Evolutionary conservation across 2,888 invertebrate genomes (phyloP), one percentile per base, ranked within the genome.

Genomic region (Drosophila mulleri): DNA sequence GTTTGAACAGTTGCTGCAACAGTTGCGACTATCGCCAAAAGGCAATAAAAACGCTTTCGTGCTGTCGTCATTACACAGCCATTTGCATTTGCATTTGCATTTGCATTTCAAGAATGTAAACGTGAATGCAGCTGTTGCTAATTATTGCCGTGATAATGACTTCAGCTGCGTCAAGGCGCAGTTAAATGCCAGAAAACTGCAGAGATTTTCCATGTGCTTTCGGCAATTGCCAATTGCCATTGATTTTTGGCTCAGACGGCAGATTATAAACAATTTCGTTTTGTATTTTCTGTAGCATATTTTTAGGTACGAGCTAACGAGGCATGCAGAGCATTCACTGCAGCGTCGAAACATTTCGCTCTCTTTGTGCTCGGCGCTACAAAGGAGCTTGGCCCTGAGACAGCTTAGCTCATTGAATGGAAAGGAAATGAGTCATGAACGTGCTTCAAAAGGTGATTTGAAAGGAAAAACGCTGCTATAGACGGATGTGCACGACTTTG

Each of bases 121-220:
- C 16, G 52, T 12, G 16, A 37, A 52, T 23, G 23, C 52, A 53
- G 52, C 52, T 37, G 52, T 53, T 14, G 37, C 37, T 16, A 53
- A 37, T 53, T 53, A 53, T 53, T 20, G 37, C 37, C 52, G 23
- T 37, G 52, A 53, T 53, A 53, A 53, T 53, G 35, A 37, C 37
- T 53, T 37, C 35, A 37, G n/a, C 11, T 16, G 32, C 16, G 11
- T 9, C 35, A 20, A 32, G 18, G 8, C 3, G 11, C 23, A 53
- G 20, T 53, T 16, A 53, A 53, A 53, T 37, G 52, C 23, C 3
- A 11, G 37, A 16, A 20, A 52, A 20, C 20, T 16, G 4, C 52
- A 16, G 14, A 20, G 52, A 37, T 53, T 53, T 14, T 35, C 32
- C 7, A 18, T 50, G 14, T 35, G 20, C 52, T 35, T 5, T 14